Evolutionary conservation across 2,113 vertebrate genomes (phyloP), one percentile per base, ranked within the genome.

Genomic region (Gobius niger): DNA sequence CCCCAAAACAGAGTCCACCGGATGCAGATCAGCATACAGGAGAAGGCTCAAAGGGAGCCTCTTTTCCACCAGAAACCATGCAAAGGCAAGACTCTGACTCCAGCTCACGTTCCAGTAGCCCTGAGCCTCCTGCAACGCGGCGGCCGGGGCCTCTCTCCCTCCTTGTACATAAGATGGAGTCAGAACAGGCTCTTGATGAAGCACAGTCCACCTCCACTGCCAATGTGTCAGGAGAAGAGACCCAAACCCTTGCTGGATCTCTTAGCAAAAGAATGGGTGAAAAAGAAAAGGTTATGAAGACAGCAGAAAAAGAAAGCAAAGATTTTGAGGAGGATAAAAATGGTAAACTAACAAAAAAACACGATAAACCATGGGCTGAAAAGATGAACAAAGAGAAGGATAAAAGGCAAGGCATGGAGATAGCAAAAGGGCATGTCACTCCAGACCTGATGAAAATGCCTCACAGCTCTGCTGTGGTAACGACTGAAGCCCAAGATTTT

Each of bases 1-100:
- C 93, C 72, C 93, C 93, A 63, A 94, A 93, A 80, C 93, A 94
- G 78, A 94, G 93, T 66, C 93, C 93, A 4, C 91, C 88, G 3
- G 89, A 91, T 66, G 65, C 85, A 49, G 90, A 90, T 0, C 75
- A 92, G 11, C 84, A 85, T 3, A 88, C 87, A n/a, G 76, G 67
- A 54, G 85, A 77, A 12, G 77, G 61, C 7, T 70, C 65, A 7
- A 64, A 67, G 24, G 76, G 70, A 6, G 74, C 1, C 0, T 16
- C 82, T 7, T 73, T 82, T 24, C 87, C 80, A 40, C 77, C 80
- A 56, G 52, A 73, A 13, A 7, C 68, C 5, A 52, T 85, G 73
- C 89, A 91, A 81, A 85, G 84, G 44, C 88, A 86, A 66, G 90
- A 91, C 56, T 92, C 92, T 6, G 90, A 90, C 65, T 91, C 92